A percentile compares a stretch with the other conserved stretches of the same genome.
phyloP scores from a whole-genome alignment of 2,888 invertebrate genomes.

The Eupithecia subumbrata region DNA sequence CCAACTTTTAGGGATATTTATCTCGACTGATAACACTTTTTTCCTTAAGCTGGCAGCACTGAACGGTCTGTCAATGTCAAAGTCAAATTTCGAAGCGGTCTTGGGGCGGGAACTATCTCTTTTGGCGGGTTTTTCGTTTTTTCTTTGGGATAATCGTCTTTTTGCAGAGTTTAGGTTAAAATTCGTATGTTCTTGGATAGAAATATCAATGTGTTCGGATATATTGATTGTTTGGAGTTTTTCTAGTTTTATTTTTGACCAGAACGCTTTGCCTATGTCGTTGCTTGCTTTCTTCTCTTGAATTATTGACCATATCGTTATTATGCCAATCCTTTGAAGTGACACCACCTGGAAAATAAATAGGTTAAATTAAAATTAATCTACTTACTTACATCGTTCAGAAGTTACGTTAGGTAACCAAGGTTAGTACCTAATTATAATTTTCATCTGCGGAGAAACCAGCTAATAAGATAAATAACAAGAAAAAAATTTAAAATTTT shows the following conservation, averaged over 20 bases:
- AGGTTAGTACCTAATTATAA: no score
- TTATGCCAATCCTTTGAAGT: slow-evolving; percentile 66
- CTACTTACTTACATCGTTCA: no score
- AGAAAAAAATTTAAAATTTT: no score
- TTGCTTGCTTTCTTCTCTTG: slow-evolving; percentile 60
- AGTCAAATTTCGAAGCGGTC: slow-evolving; percentile 52
- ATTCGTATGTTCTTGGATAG: slow-evolving; percentile 40
- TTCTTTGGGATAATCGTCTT: slow-evolving; percentile 58
- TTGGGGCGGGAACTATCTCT: slow-evolving; percentile 57
- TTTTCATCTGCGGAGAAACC: neutral
- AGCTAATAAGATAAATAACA: neutral
- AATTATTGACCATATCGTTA: slow-evolving; percentile 73
- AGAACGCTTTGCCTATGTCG: slow-evolving; percentile 72
- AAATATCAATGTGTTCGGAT: slow-evolving; percentile 56
- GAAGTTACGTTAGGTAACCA: no score
- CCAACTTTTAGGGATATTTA: slow-evolving; percentile 57
- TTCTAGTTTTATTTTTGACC: slow-evolving; percentile 72
- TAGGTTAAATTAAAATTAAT: no score
- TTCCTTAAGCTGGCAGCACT: slow-evolving; percentile 64
- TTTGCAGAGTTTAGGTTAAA: slow-evolving; percentile 74
- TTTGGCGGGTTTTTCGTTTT: slow-evolving; percentile 57
- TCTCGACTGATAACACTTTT: slow-evolving; percentile 55
- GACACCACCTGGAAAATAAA: slow-evolving; percentile 64
- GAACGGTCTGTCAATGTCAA: slow-evolving; percentile 59
- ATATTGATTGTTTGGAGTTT: slow-evolving; percentile 63